Conservation (phyloP, 2,888 invertebrate genomes). For the Leucophenga maculata region DNA sequence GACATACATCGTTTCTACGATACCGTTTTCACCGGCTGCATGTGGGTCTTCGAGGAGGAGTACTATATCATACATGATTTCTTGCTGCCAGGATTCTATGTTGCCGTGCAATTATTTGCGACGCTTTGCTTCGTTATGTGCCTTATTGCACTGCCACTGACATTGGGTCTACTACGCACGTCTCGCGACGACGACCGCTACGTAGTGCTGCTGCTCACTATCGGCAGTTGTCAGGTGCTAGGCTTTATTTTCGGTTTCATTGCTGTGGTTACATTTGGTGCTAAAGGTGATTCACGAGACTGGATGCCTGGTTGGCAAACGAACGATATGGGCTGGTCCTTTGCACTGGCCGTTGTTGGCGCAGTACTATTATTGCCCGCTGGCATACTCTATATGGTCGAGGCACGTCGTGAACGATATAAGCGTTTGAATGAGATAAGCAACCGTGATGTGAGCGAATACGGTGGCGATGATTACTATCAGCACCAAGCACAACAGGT, state of each 20-base stretch:
- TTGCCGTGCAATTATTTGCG: slow-evolving; percentile 94
- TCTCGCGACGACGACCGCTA: slow-evolving; percentile 85
- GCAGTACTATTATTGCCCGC: slow-evolving; percentile 83
- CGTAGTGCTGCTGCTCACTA: slow-evolving; percentile 81
- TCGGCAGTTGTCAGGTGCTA: slow-evolving; percentile 81
- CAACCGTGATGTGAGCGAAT: slow-evolving; percentile 78
- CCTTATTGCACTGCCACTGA: slow-evolving; percentile 82
- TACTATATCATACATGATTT: slow-evolving; percentile 95
- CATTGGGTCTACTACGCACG: slow-evolving; percentile 81
- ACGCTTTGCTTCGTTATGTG: slow-evolving; percentile 89
- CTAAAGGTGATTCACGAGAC: slow-evolving; percentile 90
- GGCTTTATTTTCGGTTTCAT: slow-evolving; percentile 88
- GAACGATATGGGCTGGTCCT: slow-evolving; percentile 96
- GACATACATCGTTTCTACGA: slow-evolving; percentile 91
- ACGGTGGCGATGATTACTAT: slow-evolving; percentile 74
- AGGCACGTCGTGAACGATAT: slow-evolving; percentile 85
- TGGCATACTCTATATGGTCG: slow-evolving; percentile 86
- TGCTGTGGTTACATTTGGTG: slow-evolving; percentile 90
- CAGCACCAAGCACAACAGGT: slow-evolving; percentile 48
- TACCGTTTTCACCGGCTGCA: slow-evolving; percentile 86
- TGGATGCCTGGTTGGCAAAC: slow-evolving; percentile 98
- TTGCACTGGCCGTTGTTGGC: slow-evolving; percentile 87
- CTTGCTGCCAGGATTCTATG: slow-evolving; percentile 91
- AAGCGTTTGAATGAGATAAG: slow-evolving; percentile 81
- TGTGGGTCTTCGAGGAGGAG: slow-evolving; percentile 98